These are phyloP conservation scores for Rhodophaea formosa DNA, from an alignment of 2,888 invertebrate species.

Conservation along the genomic window DNA sequence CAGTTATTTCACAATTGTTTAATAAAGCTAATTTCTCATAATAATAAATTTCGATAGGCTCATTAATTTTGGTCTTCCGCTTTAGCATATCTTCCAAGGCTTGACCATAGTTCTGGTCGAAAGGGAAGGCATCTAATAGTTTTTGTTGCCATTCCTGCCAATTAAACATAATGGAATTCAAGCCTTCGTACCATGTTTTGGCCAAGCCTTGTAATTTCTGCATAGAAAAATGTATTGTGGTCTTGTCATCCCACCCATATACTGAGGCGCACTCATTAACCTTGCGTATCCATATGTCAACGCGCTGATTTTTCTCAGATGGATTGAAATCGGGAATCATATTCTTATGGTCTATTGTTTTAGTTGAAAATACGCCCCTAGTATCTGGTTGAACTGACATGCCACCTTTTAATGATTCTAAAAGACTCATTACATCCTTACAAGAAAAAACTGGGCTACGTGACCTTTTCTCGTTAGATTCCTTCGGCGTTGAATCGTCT, in stretches of 20 bases:
- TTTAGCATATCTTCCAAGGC: constrained; percentile 32
- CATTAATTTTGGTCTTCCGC: constrained; percentile 23
- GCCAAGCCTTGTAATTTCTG: constrained; percentile 28
- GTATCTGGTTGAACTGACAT: neutral
- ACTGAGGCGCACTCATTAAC: constrained; percentile 25
- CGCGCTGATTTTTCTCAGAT: constrained; percentile 21
- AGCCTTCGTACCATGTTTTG: constrained; percentile 34
- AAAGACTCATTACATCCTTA: constrained; percentile 16
- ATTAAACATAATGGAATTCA: constrained; percentile 27
- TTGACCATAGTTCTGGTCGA: too few relatives aligned
- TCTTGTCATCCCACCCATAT: constrained; percentile 33
- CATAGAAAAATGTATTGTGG: constrained; percentile 21
- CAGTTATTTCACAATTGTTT: constrained; percentile 21
- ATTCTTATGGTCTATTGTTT: constrained; percentile 14
- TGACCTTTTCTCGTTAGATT: constrained; percentile 16
- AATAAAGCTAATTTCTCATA: constrained; percentile 23
- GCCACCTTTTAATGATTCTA: neutral
- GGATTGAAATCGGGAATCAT: constrained; percentile 21
- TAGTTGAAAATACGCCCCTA: neutral
- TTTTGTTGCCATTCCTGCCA: constrained; percentile 38
- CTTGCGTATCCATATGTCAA: constrained; percentile 20
- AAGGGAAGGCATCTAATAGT: constrained; percentile 32
- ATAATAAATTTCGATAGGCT: constrained; percentile 23
- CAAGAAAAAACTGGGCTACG: constrained; percentile 18
- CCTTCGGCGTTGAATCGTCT: neutral